phyloP scores from a whole-genome alignment of 64 coral and sea anemone genomes.

The Dendronephthya gigantea region DNA sequence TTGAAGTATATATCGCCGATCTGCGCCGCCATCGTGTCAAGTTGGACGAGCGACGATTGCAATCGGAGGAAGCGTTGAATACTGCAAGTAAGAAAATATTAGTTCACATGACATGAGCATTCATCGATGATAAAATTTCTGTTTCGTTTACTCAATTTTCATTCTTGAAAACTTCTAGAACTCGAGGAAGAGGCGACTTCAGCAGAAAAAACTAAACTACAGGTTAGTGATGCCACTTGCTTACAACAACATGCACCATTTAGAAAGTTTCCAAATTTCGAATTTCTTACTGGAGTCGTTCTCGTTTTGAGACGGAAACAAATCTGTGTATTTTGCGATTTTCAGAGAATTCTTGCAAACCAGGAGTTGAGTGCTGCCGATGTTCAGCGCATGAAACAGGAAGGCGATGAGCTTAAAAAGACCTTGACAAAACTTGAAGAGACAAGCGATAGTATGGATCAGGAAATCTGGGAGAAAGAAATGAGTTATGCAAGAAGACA shows the following conservation, averaged over 20 bases:
- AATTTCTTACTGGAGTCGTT: too few relatives aligned
- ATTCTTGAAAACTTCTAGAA: neutral
- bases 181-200: slow-evolving; percentile 50
- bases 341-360: neutral
- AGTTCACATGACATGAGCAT: neutral
- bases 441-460: neutral
- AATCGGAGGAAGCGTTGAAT: slow-evolving; percentile 59
- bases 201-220: slow-evolving; percentile 36
- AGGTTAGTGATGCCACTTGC: neutral
- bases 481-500: neutral
- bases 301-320: neutral
- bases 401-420: neutral
- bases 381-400: neutral
- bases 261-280: too few relatives aligned
- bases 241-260: neutral
- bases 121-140: neutral
- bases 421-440: neutral
- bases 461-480: neutral
- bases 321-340: neutral
- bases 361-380: neutral
- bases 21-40: slow-evolving; percentile 55
- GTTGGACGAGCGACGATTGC: slow-evolving; percentile 53
- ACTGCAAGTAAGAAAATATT: slow-evolving; percentile 52
- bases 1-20: slow-evolving; percentile 3
- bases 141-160: neutral